Conservation (phyloP, 1,140 invertebrate genomes). For the Papilio glaucus region DNA sequence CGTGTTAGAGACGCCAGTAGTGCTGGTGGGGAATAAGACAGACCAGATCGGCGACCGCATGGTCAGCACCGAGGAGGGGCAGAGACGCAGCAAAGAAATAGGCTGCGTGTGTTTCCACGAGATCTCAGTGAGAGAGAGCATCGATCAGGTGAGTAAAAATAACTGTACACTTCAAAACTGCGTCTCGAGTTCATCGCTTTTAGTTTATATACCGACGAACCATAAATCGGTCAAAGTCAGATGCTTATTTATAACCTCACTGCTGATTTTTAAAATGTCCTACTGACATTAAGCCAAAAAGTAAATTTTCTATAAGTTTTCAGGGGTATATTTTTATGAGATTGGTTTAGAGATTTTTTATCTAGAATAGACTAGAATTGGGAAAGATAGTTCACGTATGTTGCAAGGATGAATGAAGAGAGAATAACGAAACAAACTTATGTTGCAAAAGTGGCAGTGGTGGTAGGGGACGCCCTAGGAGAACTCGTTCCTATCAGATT, state of each 20-base stretch:
- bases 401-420: too few relatives aligned
- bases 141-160: constrained; percentile 86
- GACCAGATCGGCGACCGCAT: constrained; percentile 91
- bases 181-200: constrained; percentile 33
- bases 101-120: constrained; percentile 93
- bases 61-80: constrained; percentile 88
- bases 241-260: constrained; percentile 27
- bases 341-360: too few relatives aligned
- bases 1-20: constrained; percentile 87
- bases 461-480: too few relatives aligned
- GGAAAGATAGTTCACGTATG: too few relatives aligned
- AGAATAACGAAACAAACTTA: too few relatives aligned
- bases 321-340: too few relatives aligned
- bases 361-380: too few relatives aligned
- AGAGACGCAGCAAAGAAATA: constrained; percentile 89
- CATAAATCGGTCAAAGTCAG: constrained; percentile 37
- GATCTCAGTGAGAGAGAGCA: constrained; percentile 91
- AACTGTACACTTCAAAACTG: constrained; percentile 32
- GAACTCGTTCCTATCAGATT: too few relatives aligned
- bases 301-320: background rate
- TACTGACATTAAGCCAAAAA: constrained; percentile 3
- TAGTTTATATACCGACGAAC: constrained; percentile 15
- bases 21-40: constrained; percentile 92
- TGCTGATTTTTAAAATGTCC: constrained; percentile 11
- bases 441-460: too few relatives aligned